Percentiles rank a stretch among this genome's conserved stretches.
Evolutionary conservation across 2,888 invertebrate genomes (phyloP).

Genomic region (Galeruca laticollis): DNA sequence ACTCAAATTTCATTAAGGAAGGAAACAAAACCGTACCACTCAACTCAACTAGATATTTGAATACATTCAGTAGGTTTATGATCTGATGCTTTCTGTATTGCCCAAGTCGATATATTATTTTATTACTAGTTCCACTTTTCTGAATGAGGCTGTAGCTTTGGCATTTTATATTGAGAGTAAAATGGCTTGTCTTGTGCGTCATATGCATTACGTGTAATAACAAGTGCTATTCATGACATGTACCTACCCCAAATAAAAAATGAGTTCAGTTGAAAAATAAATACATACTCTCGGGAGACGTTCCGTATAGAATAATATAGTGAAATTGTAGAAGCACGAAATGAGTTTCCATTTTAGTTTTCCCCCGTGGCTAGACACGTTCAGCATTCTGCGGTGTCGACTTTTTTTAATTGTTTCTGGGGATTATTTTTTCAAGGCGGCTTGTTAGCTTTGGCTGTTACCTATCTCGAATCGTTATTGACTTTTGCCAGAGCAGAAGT

Average conservation of each 20-base stretch:
- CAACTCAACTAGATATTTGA: too few species aligned
- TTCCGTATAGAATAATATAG: not conserved
- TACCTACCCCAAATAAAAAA: not conserved
- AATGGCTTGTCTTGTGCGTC: too few species aligned
- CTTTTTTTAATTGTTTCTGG: constrained; percentile 37
- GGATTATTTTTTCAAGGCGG: constrained; percentile 37
- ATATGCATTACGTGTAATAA: too few species aligned
- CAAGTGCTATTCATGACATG: not conserved
- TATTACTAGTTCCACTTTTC: too few species aligned
- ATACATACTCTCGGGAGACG: not conserved
- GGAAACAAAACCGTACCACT: too few species aligned
- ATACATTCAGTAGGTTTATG: too few species aligned
- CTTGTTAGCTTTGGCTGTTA: constrained; percentile 28
- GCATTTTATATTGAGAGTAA: too few species aligned
- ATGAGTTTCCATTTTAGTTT: not conserved
- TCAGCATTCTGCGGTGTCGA: constrained; percentile 35
- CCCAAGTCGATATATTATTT: too few species aligned
- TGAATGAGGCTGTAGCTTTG: too few species aligned
- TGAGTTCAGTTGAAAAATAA: not conserved
- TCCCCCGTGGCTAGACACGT: constrained; percentile 31
- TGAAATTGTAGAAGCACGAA: not conserved
- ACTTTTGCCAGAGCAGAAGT: constrained; percentile 13
- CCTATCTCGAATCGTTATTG: constrained; percentile 17
- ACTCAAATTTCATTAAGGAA: too few species aligned
- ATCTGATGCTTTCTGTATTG: too few species aligned